These are phyloP conservation scores for Acanthurus lineatus DNA, from an alignment of 2,797 vertebrate species.

Conservation along the genomic window DNA sequence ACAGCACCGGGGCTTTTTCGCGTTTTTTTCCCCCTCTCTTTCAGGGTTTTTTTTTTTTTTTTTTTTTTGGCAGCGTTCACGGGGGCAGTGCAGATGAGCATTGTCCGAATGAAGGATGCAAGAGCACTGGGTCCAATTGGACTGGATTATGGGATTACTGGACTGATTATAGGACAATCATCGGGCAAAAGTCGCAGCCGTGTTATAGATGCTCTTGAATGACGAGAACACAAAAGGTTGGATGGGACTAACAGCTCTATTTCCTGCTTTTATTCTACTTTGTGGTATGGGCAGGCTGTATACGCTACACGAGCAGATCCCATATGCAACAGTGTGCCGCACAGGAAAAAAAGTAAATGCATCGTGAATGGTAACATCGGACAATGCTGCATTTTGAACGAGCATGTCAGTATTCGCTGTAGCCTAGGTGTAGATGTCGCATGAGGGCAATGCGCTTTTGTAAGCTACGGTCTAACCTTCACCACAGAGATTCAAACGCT, in stretches of 20 bases:
- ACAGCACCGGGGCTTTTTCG: conserved; percentile 41
- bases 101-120: conserved; percentile 80
- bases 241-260: conserved; percentile 57
- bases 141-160: conserved; percentile 86
- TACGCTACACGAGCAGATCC: conserved; percentile 64
- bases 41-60: background rate
- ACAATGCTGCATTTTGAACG: conserved; percentile 81
- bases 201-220: conserved; percentile 76
- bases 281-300: conserved; percentile 61
- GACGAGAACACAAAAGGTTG: conserved; percentile 78
- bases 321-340: conserved; percentile 87
- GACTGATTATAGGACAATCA: conserved; percentile 84
- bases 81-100: conserved; percentile 65
- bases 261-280: conserved; percentile 73
- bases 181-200: conserved; percentile 80
- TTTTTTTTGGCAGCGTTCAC: conserved; percentile 32
- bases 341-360: conserved; percentile 81
- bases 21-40: background rate
- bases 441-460: conserved; percentile 86
- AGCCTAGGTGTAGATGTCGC: conserved; percentile 85
- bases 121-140: conserved; percentile 76
- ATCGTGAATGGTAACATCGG: conserved; percentile 77
- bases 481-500: conserved; percentile 76
- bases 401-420: conserved; percentile 76
- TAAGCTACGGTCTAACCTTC: conserved; percentile 82